Percentiles rank a stretch among this genome's conserved stretches.
phyloP scores from a whole-genome alignment of 2,888 invertebrate species.

The Julus scanicus region DNA sequence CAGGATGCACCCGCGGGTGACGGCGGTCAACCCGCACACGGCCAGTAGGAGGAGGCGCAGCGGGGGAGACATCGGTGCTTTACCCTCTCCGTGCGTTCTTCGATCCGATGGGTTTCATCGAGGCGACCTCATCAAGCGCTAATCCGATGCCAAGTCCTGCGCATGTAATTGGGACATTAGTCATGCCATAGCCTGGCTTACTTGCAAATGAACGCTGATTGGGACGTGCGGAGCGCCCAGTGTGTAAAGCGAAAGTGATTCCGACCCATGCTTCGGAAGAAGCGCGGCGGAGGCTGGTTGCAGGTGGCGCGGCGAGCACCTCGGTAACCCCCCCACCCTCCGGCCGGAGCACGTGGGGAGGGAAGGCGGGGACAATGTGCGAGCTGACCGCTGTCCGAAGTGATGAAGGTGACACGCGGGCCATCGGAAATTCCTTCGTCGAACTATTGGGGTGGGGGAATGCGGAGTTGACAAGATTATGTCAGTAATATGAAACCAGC shows the following conservation, averaged over 20 bases:
- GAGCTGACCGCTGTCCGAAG: background rate
- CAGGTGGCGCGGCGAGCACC: conserved; percentile 10
- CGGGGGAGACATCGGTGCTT: background rate
- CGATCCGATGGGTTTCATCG: background rate
- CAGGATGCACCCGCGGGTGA: conserved; percentile 11
- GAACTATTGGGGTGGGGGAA: too few species aligned
- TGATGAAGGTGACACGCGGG: too few species aligned
- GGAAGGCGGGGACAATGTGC: background rate
- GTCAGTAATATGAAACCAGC: too few species aligned
- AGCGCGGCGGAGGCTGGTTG: background rate
- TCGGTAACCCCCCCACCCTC: background rate
- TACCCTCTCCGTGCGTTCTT: background rate
- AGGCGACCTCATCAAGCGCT: background rate
- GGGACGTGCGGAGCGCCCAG: background rate
- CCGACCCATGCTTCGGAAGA: background rate
- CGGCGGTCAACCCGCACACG: background rate
- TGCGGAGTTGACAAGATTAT: too few species aligned
- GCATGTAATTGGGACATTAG: conserved; percentile 29
- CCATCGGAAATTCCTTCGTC: too few species aligned
- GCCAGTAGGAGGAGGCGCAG: background rate
- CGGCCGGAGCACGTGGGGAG: background rate
- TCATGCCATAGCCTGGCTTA: background rate
- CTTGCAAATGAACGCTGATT: background rate
- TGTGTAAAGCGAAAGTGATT: background rate
- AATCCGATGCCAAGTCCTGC: background rate